Evolutionary conservation across 2,888 invertebrate species (phyloP).

Genomic region (Cyaniris semiargus): DNA sequence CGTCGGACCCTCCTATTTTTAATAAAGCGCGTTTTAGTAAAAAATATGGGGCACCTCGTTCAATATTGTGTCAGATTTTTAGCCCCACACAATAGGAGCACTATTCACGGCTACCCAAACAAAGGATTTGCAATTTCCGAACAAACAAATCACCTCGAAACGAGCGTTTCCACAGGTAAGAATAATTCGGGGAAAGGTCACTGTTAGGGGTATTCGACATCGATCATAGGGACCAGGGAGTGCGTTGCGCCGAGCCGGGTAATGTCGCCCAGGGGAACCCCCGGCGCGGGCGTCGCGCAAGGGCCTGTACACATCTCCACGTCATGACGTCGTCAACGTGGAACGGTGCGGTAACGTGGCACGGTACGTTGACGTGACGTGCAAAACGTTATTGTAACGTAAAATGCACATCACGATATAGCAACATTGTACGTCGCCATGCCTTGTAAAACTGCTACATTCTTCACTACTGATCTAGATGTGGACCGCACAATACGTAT

Average conservation of each 20-base stretch:
- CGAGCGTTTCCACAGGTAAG: constrained; percentile 76
- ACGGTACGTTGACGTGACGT: too few relatives aligned
- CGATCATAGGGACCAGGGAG: constrained; percentile 79
- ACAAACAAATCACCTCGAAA: constrained; percentile 77
- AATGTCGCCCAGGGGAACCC: constrained; percentile 72
- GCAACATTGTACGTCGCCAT: too few relatives aligned
- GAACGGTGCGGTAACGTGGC: too few relatives aligned
- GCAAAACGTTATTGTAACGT: too few relatives aligned
- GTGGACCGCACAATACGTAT: too few relatives aligned
- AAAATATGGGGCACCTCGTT: constrained; percentile 32
- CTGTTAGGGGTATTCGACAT: constrained; percentile 77
- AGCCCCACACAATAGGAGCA: constrained; percentile 53
- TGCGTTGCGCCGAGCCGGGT: constrained; percentile 70
- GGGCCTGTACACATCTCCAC: too few relatives aligned
- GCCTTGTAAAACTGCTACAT: too few relatives aligned
- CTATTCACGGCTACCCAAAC: constrained; percentile 51
- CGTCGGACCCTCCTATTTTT: not conserved
- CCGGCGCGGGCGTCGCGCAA: constrained; percentile 58
- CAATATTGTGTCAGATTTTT: constrained; percentile 45
- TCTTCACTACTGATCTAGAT: too few relatives aligned
- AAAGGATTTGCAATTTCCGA: constrained; percentile 64
- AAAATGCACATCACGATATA: too few relatives aligned
- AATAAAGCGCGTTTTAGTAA: constrained; percentile 1
- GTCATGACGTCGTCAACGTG: too few relatives aligned
- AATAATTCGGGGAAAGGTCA: constrained; percentile 79